Evolutionary conservation across 1,140 invertebrate species (phyloP), one percentile per base, ranked within the genome.

Genomic region (Gryllus bimaculatus): DNA sequence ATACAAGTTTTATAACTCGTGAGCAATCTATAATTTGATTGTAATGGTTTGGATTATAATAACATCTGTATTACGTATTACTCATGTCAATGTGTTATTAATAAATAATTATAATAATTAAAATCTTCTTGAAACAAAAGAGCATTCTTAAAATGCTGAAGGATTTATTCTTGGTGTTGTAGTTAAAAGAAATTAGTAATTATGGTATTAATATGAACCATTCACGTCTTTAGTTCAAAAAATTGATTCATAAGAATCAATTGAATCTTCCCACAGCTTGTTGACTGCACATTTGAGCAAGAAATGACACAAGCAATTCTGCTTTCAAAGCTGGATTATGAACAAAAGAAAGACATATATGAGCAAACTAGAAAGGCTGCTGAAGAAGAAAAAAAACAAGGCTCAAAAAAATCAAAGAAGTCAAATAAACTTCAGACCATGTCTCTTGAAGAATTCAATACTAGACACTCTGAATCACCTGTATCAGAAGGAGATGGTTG

Each of bases 301-400:
- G 90, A 92, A 83, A 83, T 93, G n/a, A 87, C 91, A 83, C 87
- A 89, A 88, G 91, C 91, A 15, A 87, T 93, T 79, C 82, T 92
- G 20, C 84, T 91, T 77, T 93, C 91, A 13, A 92, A 92, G 86
- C 83, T 92, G 77, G 91, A 92, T 82, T 92, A 86, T 86, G 91
- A 93, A 85, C 87, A 90, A 82, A 90, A 90, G 81, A 90, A 91
- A 85, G 86, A 88, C 84, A 85, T 88, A 8, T 87, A 88, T 81
- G 86, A 87, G 75, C 84, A 87, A 77, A 81, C 84, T 10, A 87
- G 85, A 78, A 87, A 89, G 80, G 84, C 86, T 79, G 82, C 84
- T n/a, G 85, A 88, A 21, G 80, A 81, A 21, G 84, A 86, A 78
- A 87, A 87, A 81, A 88, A 88, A 82, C 83, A 84, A 79, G 81